Evolutionary conservation across 1,140 invertebrate genomes (phyloP).

Genomic region (Parasteatoda tepidariorum): DNA sequence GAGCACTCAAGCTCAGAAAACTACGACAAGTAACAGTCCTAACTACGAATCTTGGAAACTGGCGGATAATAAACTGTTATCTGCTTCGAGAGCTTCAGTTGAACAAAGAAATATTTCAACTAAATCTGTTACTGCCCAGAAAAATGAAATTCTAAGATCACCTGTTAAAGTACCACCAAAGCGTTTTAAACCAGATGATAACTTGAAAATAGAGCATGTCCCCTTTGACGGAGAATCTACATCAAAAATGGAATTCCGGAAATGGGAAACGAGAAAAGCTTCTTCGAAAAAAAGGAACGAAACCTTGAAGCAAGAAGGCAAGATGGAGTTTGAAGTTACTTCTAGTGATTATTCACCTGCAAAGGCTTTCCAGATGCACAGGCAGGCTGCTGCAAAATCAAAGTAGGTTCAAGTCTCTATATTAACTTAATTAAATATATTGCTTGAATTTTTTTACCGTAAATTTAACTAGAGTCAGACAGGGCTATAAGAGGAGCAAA

Average conservation of each 20-base stretch:
- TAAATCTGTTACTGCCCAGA: not conserved
- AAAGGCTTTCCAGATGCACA: not conserved
- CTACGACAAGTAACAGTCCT: not conserved
- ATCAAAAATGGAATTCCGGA: slow-evolving; percentile 30
- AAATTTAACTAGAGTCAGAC: too few species aligned
- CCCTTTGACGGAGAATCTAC: slow-evolving; percentile 43
- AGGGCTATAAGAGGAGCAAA: too few species aligned
- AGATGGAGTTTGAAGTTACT: slow-evolving; percentile 37
- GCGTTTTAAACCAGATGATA: slow-evolving; percentile 35
- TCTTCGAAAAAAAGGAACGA: slow-evolving; percentile 21
- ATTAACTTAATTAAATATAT: not conserved
- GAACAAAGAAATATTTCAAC: not conserved
- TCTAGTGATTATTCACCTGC: slow-evolving; percentile 45
- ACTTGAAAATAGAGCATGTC: slow-evolving; percentile 19
- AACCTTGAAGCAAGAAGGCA: slow-evolving; percentile 43
- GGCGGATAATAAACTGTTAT: not conserved
- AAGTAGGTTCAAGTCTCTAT: slow-evolving; percentile 34
- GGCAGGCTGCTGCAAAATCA: slow-evolving; percentile 3
- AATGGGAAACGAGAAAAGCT: slow-evolving; percentile 21
- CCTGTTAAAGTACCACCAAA: not conserved
- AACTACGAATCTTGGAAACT: not conserved
- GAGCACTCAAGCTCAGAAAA: not conserved
- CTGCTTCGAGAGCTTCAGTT: not conserved
- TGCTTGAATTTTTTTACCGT: too few species aligned
- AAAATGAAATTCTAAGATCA: not conserved